Conservation (phyloP, 2,888 invertebrate species). For the Apoderus coryli region DNA sequence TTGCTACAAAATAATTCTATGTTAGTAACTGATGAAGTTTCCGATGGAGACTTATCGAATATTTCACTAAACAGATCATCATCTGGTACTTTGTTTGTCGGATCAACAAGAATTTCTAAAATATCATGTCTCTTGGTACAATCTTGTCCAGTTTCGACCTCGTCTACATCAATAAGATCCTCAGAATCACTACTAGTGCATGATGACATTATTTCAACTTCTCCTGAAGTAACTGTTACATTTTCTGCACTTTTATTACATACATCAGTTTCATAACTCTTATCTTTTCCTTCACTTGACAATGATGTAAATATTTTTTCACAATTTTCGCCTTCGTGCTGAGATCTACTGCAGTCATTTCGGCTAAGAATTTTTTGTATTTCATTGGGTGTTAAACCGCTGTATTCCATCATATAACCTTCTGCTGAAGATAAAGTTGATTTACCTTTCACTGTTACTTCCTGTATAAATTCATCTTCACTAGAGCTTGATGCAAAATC, state of each 20-base stretch:
- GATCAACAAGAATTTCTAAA: slow-evolving; percentile 32
- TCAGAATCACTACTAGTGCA: slow-evolving; percentile 20
- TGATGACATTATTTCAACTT: slow-evolving; percentile 13
- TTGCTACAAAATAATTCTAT: too few relatives aligned
- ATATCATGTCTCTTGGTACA: slow-evolving; percentile 5
- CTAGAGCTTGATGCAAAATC: slow-evolving; percentile 25
- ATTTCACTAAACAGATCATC: slow-evolving; percentile 63
- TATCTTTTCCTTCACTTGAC: neutral
- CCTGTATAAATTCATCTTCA: slow-evolving; percentile 23
- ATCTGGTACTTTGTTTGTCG: slow-evolving; percentile 32
- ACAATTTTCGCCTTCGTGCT: too few relatives aligned
- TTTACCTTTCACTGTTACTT: slow-evolving; percentile 18
- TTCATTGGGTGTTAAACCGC: slow-evolving; percentile 55
- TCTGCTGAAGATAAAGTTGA: slow-evolving; percentile 45
- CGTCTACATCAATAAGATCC: slow-evolving; percentile 32
- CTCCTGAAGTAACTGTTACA: neutral
- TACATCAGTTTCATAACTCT: neutral
- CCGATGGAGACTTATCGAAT: slow-evolving; percentile 31
- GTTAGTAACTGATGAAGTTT: too few relatives aligned
- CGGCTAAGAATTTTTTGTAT: slow-evolving; percentile 38
- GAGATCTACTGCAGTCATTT: too few relatives aligned
- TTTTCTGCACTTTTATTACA: slow-evolving; percentile 4
- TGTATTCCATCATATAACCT: slow-evolving; percentile 62
- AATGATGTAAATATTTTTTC: too few relatives aligned
- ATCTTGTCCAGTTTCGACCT: neutral